Evolutionary conservation across 2,113 vertebrate genomes (phyloP).

Genomic region (Miniopterus natalensis): DNA sequence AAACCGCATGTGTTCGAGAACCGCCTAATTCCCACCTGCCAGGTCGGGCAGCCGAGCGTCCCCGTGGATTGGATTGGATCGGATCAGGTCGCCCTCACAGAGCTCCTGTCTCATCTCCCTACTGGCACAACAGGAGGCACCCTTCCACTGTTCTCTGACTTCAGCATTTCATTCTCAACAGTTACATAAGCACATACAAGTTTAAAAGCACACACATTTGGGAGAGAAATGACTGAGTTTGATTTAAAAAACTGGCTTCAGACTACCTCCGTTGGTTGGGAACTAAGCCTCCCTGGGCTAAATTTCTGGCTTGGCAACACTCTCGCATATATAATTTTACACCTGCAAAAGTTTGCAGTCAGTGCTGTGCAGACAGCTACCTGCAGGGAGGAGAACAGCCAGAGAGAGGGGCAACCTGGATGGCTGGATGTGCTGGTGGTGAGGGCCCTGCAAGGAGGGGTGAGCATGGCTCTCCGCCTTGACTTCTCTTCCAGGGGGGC

Average conservation of each 20-base stretch:
- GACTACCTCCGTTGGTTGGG: conserved; percentile 70
- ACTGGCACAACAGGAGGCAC: background rate
- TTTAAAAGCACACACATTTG: conserved; percentile 68
- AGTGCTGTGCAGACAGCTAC: conserved; percentile 68
- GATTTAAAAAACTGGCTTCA: conserved; percentile 80
- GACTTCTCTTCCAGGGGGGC: background rate
- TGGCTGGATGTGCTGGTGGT: background rate
- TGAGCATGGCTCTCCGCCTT: background rate
- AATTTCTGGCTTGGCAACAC: conserved; percentile 75
- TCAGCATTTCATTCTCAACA: conserved; percentile 48
- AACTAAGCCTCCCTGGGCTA: conserved; percentile 78
- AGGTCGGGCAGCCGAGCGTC: background rate
- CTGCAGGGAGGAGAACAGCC: conserved; percentile 18
- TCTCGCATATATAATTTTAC: conserved; percentile 77
- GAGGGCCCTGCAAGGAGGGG: background rate
- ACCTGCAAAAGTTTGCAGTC: conserved; percentile 79
- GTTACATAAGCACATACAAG: conserved; percentile 74
- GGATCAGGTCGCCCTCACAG: background rate
- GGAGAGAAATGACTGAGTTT: conserved; percentile 72
- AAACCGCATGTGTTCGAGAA: background rate
- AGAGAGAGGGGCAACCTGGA: conserved; percentile 1
- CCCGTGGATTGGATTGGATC: background rate
- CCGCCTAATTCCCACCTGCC: background rate
- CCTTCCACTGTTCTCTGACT: conserved; percentile 40
- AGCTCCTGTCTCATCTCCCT: background rate